A percentile compares a stretch with the other conserved stretches of the same genome.
phyloP scores from a whole-genome alignment of 2,797 vertebrate genomes.

The Tapirus indicus region DNA sequence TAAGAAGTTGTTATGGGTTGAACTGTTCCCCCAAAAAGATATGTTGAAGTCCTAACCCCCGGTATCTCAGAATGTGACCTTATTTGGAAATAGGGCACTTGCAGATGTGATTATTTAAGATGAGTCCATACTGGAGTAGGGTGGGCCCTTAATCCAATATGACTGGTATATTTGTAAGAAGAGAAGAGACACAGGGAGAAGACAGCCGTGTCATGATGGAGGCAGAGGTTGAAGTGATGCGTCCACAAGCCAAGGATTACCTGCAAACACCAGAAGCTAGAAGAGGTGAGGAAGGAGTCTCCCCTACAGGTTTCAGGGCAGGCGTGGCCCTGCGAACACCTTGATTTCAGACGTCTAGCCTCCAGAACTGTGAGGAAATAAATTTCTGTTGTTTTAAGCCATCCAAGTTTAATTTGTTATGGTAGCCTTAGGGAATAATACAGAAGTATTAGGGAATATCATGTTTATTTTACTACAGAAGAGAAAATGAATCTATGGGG shows the following conservation, averaged over 20 bases:
- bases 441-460: neutral
- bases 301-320: neutral
- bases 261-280: neutral
- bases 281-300: neutral
- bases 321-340: neutral
- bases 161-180: neutral
- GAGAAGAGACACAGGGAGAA: neutral
- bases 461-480: conserved; percentile 1
- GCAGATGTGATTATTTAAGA: neutral
- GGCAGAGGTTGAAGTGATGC: neutral
- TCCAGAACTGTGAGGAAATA: neutral
- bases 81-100: neutral
- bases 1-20: neutral
- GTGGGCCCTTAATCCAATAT: neutral
- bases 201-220: neutral
- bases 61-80: neutral
- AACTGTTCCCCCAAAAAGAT: neutral
- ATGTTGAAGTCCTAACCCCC: neutral
- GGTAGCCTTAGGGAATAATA: neutral
- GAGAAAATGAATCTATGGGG: neutral
- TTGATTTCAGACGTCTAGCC: neutral
- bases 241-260: neutral
- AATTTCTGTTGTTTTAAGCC: neutral
- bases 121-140: neutral
- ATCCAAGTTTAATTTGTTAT: neutral